A percentile compares a stretch with the other conserved stretches of the same genome.
These are phyloP conservation scores for Chiroxiphia lanceolata DNA, from an alignment of 2,797 vertebrate genomes.

Conservation along the genomic window DNA sequence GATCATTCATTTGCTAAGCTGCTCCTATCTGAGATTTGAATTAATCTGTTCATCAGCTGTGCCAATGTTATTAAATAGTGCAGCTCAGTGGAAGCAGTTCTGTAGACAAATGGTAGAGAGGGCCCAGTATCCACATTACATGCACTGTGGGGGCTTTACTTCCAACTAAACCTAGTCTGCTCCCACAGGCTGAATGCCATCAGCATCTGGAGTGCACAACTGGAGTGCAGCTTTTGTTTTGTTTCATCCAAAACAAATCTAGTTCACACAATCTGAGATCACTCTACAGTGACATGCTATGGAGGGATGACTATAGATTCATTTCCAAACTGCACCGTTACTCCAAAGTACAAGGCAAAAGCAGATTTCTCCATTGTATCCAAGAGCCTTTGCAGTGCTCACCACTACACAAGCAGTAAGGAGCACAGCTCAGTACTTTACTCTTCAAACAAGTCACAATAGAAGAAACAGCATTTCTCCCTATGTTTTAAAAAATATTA, in stretches of 20 bases:
- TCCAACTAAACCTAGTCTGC: background rate
- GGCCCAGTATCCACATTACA: background rate
- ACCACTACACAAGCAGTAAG: background rate
- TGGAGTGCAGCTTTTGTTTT: background rate
- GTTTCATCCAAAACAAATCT: background rate
- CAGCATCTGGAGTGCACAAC: background rate
- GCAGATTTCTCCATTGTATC: background rate
- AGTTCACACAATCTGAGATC: background rate
- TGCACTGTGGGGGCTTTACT: background rate
- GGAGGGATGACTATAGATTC: background rate
- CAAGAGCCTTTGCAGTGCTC: background rate
- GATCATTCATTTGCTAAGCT: background rate
- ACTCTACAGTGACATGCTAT: background rate
- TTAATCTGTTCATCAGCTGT: constrained; percentile 9
- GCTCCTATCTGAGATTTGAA: background rate
- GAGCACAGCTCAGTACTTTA: background rate
- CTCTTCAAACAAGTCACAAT: background rate
- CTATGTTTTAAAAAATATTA: background rate
- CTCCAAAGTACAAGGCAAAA: background rate
- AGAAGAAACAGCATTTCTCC: background rate
- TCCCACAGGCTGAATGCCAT: background rate
- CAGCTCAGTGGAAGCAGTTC: background rate
- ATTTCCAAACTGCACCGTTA: background rate
- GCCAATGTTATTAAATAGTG: background rate
- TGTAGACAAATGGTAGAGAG: constrained; percentile 10